phyloP scores from a whole-genome alignment of 2,797 vertebrate genomes.

The Eremophila alpestris region DNA sequence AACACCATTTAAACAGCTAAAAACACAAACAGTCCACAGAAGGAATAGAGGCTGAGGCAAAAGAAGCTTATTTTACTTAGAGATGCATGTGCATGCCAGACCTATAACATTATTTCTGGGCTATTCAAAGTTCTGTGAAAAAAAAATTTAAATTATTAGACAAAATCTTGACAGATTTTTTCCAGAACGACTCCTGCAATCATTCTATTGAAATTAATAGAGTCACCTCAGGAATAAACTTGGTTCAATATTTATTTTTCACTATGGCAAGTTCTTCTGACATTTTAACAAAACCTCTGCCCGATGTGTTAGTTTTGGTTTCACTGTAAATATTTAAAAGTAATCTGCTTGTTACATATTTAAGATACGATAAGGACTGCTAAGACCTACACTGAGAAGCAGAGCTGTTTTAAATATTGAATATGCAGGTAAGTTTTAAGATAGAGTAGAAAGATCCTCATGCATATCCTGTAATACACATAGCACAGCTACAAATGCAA shows the following conservation, averaged over 20 bases:
- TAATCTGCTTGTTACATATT: slow-evolving; percentile 65
- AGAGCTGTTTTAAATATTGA: slow-evolving; percentile 44
- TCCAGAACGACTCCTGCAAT: neutral
- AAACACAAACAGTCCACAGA: neutral
- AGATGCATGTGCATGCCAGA: neutral
- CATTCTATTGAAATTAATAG: slow-evolving; percentile 24
- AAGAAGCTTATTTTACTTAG: neutral
- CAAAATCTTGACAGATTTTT: neutral
- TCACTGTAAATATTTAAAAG: slow-evolving; percentile 71
- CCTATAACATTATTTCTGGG: neutral
- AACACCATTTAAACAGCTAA: neutral
- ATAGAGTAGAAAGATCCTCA: neutral
- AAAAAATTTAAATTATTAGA: neutral
- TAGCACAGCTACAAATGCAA: neutral
- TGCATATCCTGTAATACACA: neutral
- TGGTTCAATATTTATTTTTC: slow-evolving; percentile 48
- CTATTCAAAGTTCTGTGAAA: slow-evolving; percentile 7
- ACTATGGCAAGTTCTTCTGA: slow-evolving; percentile 3
- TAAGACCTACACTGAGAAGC: slow-evolving; percentile 35
- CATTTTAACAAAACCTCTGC: slow-evolving; percentile 61
- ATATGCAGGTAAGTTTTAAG: slow-evolving; percentile 34
- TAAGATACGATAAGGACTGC: slow-evolving; percentile 59
- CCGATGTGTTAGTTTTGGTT: slow-evolving; percentile 57
- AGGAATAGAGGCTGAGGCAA: neutral
- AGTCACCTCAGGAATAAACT: slow-evolving; percentile 37